These are phyloP conservation scores for Mastomys coucha DNA, from an alignment of 2,113 vertebrate species.

Conservation along the genomic window DNA sequence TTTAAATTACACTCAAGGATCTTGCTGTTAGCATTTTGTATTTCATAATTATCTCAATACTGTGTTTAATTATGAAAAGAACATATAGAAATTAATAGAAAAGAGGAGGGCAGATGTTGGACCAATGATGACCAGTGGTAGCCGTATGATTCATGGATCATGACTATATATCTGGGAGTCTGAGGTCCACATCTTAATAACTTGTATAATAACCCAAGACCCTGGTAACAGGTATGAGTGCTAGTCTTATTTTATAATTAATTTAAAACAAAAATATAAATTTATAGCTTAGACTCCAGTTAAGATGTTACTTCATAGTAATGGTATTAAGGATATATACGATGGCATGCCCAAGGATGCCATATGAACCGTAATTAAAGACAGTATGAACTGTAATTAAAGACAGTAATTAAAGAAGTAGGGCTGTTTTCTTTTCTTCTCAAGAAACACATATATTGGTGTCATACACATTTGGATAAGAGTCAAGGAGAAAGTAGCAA, in stretches of 20 bases:
- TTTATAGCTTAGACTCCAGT: background rate
- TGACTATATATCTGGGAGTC: background rate
- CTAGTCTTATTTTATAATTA: background rate
- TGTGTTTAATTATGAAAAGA: background rate
- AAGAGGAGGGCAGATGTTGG: background rate
- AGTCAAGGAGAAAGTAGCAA: background rate
- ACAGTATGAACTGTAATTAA: background rate
- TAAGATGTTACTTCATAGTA: background rate
- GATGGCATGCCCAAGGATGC: background rate
- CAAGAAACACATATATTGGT: no score
- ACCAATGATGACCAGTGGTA: background rate
- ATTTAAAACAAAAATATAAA: background rate
- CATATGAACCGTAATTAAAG: background rate
- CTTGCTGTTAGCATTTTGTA: background rate
- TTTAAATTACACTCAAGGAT: background rate
- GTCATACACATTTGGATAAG: accelerated
- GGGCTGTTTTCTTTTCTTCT: background rate
- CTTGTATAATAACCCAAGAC: accelerated
- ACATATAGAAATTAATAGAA: background rate
- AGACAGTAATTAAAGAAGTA: background rate
- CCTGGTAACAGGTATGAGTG: no score
- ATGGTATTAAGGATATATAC: background rate
- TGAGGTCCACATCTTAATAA: background rate
- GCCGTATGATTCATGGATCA: background rate
- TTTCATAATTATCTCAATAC: background rate